Base-by-base conservation (phyloP, 2,113 vertebrate genomes). In the Phalacrocorax pelagicus region DNA sequence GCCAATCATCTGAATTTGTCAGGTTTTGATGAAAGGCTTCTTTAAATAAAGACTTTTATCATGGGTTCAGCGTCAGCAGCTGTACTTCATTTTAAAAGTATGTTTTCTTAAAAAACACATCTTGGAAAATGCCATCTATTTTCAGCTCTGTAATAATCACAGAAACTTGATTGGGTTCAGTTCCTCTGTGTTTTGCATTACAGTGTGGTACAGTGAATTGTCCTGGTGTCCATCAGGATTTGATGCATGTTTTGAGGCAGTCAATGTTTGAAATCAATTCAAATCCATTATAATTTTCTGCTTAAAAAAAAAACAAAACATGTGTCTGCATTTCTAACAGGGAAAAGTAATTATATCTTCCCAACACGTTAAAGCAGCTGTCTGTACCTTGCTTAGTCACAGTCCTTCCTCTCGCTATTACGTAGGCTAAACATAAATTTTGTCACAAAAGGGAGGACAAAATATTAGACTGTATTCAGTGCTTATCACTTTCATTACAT, bases 31-130 rank as follows among this genome's bases (percentile, higher is more conserved):
- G 29, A 88, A 54, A 67, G n/a, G 6, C 27, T 94, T 95, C 46
- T 96, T 97, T 74, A 94, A 94, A 65, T 42, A 83, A 85, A 63
- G 12, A 88, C 30, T 67, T 78, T 93, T 90, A 70, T 81, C 36
- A 32, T 79, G 12, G 10, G 8, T 59, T 95, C 58, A n/a, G n/a
- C 15, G 4, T 65, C 70, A 88, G 49, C 49, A 81, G 30, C 69
- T 92, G 18, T 81, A 63, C 34, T 83, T 77, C 40, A 66, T 93
- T 90, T 93, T 81, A 14, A 70, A 92, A 67, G 12, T 47, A 6
- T 7, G 1, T 71, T 86, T 86, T 86, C 34, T 71, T 57, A 0
- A 18, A 70, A 57, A 86, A 67, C 34, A 4, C 10, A 10, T 65
- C 24, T 95, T 75, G 38, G 57, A 89, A 57, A 59, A 61, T 29